Evolutionary conservation across 2,113 vertebrate genomes (phyloP).

Genomic region (Neodontobutis hainanensis): DNA sequence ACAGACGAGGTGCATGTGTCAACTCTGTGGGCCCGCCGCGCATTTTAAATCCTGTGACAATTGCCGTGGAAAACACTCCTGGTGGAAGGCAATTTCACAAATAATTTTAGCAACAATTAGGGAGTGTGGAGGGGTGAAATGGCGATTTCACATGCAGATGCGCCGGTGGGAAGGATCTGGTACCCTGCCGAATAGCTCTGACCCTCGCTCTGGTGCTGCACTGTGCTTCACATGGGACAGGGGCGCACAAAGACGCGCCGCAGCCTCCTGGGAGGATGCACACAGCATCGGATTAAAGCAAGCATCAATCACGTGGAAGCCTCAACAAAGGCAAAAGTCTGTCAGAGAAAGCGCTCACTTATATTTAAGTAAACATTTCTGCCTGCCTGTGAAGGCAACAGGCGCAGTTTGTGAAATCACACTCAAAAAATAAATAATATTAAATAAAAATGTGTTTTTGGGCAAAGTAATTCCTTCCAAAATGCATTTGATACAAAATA

Average conservation of each 20-base stretch:
- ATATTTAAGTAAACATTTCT: slow-evolving; percentile 37
- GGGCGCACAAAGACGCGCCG: slow-evolving; percentile 74
- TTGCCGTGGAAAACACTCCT: slow-evolving; percentile 83
- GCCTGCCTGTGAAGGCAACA: slow-evolving; percentile 53
- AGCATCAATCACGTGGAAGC: slow-evolving; percentile 80
- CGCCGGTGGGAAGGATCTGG: slow-evolving; percentile 82
- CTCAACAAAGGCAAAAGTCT: slow-evolving; percentile 60
- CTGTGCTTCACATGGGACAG: slow-evolving; percentile 74
- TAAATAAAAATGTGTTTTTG: slow-evolving; percentile 15
- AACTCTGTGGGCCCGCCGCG: slow-evolving; percentile 77
- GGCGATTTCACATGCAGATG: slow-evolving; percentile 90
- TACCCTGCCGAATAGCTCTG: slow-evolving; percentile 69
- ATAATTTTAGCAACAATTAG: slow-evolving; percentile 96
- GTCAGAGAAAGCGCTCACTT: slow-evolving; percentile 27
- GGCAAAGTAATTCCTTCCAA: no score
- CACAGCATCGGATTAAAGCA: slow-evolving; percentile 73
- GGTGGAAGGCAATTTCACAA: slow-evolving; percentile 94
- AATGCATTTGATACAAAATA: no score
- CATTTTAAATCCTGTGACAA: slow-evolving; percentile 76
- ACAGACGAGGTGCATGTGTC: slow-evolving; percentile 65
- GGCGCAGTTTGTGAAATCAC: slow-evolving; percentile 23
- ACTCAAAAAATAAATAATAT: slow-evolving; percentile 36
- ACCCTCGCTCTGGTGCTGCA: slow-evolving; percentile 73
- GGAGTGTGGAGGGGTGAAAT: slow-evolving; percentile 94
- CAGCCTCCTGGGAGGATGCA: slow-evolving; percentile 74